Evolutionary conservation across 1,140 invertebrate genomes (phyloP), one percentile per base, ranked within the genome.

Genomic region (Oreohelix idahoensis): DNA sequence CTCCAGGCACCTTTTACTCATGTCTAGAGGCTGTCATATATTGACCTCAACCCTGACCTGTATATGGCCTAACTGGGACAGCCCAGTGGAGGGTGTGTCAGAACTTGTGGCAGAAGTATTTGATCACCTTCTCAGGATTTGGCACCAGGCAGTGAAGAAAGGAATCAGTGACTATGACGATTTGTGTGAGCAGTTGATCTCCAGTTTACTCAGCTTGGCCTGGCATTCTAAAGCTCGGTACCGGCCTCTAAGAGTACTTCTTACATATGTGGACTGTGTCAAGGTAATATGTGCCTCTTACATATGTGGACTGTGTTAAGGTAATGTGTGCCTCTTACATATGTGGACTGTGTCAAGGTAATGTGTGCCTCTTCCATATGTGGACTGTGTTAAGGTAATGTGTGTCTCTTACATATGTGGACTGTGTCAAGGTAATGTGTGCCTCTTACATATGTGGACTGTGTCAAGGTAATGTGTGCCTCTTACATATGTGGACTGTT

Each of bases 11-110:
- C 45, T 49, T 49, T 11, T 49, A 17, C 13, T 79, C 38, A 70
- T 70, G 79, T 80, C 79, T 13, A 32, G 5, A n/a, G 38, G 26
- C 4, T 74, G 70, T 42, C 79, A 38, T 2, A 69, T 81, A 32
- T 69, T 81, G 71, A 36, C 2, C 2, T 73, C 32, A 49, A 86
- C 84, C 45, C n/a, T 87, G 32, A 66, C 84, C 20, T 70, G 83
- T 66, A 74, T 88, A 20, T 87, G 84, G 78, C 39, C 89, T 42
- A 89, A 89, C 79, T 88, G 86, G 86, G 89, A 91, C 74, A 91
- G 88, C 74, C 90, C 90, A 36, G 88, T 91, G 36, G 89, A 89
- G 76, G 89, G 88, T 83, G 90, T 89, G 42, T 63, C 89, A 38
- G 86, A 88, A 77, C 84, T 80, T 85, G 86, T 86, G 8, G 77